These are phyloP conservation scores for Drosophila mettleri DNA, from an alignment of 2,888 invertebrate genomes.

Conservation along the genomic window DNA sequence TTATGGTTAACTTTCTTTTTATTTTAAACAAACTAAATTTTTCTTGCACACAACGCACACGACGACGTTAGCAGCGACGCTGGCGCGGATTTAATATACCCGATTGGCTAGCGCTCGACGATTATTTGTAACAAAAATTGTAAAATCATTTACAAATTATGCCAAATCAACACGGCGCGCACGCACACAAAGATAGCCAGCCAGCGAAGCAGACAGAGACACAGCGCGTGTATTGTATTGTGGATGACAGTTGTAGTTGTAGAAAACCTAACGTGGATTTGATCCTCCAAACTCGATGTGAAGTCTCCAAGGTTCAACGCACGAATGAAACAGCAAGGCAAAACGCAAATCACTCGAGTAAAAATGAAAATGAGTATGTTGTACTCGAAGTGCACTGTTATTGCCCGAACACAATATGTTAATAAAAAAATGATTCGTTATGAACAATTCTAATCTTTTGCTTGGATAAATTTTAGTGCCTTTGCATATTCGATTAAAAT, in stretches of 20 bases:
- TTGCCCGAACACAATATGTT: constrained; percentile 33
- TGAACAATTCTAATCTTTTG: not conserved
- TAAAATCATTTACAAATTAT: constrained; percentile 52
- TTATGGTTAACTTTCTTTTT: constrained; percentile 63
- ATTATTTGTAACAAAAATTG: constrained; percentile 49
- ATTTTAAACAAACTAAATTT: constrained; percentile 51
- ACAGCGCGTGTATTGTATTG: constrained; percentile 61
- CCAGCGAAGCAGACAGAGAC: constrained; percentile 58
- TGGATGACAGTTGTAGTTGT: constrained; percentile 67
- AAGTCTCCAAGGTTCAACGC: constrained; percentile 83
- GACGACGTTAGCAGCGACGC: constrained; percentile 49
- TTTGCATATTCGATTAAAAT: not conserved
- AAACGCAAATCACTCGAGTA: constrained; percentile 53
- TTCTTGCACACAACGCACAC: constrained; percentile 61
- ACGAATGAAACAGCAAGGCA: constrained; percentile 56
- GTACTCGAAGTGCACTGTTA: constrained; percentile 56
- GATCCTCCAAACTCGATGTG: constrained; percentile 84
- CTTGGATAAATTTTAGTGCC: not conserved
- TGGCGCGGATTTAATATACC: constrained; percentile 53
- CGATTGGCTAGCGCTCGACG: constrained; percentile 47
- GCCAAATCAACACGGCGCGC: constrained; percentile 60
- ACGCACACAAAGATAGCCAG: constrained; percentile 56
- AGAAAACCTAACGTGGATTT: constrained; percentile 83
- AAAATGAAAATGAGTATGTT: constrained; percentile 61
- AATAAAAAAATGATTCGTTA: constrained; percentile 25